Base-by-base conservation (phyloP, 2,888 invertebrate species). In the Agriopis leucophaearia region DNA sequence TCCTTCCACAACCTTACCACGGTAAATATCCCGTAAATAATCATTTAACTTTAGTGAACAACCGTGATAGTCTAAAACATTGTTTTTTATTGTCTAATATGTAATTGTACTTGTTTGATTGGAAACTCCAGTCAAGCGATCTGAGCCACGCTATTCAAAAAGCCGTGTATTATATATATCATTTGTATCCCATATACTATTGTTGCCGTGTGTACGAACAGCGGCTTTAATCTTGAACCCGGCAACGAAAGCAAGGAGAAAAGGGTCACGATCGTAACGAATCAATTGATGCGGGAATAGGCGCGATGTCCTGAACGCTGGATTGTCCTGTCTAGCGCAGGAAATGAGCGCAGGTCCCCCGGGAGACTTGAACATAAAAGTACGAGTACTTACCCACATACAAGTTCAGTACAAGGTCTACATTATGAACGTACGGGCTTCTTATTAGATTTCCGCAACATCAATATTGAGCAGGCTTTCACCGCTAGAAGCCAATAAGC, bases 361-460 rank as follows among this genome's bases (percentile, higher is more conserved):
- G 36, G 64, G 68, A 61, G 66, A 56, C 57, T 48, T 45, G 38
- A 59, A 68, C 60, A 60, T 56, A 64, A 66, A 62, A 73, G 68
- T 27, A 27, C 27, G 27, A 27, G 27, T 27, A 27, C n/a, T n/a
- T n/a, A n/a, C 27, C 27, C 27, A 27, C 27, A 27, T 27, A 27
- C 27, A 61, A 63, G 56, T 56, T 64, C 64, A 62, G 48, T 45
- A 58, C 60, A 48, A 42, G 57, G 18, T 13, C 55, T 27, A 42
- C 55, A 61, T 67, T 38, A 61, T 64, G 56, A 60, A 65, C 69
- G 52, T 57, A 60, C 58, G 62, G 61, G 62, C 70, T 70, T 71
- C 72, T 84, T 87, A 88, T 88, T 88, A 82, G 76, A 85, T 88
- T 87, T 81, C 78, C 80, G 75, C 71, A 74, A 81, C 81, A 80